Evolutionary conservation across 2,888 invertebrate genomes (phyloP).

Genomic region (Yponomeuta plumbellus): DNA sequence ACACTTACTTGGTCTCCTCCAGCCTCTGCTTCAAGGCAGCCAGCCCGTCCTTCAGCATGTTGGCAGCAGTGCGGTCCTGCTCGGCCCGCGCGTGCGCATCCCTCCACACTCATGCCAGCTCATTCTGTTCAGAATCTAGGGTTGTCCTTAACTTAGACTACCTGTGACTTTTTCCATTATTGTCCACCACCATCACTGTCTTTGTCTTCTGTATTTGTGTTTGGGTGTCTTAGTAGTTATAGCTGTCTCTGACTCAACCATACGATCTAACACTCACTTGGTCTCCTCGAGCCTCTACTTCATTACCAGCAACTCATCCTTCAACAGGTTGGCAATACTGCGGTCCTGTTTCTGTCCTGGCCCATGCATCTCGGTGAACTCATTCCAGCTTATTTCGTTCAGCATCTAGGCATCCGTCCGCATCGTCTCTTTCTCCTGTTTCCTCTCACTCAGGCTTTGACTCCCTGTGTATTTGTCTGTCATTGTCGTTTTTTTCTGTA

Average conservation of each 20-base stretch:
- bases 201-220: too few species aligned
- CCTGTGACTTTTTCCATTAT: too few species aligned
- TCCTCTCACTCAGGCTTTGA: too few species aligned
- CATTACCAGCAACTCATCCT: slow-evolving; percentile 87
- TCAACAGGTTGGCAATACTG: slow-evolving; percentile 83
- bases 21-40: slow-evolving; percentile 84
- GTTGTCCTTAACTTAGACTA: too few species aligned
- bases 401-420: slow-evolving; percentile 83
- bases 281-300: slow-evolving; percentile 86
- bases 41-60: slow-evolving; percentile 89
- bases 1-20: slow-evolving; percentile 82
- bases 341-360: slow-evolving; percentile 89
- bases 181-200: too few species aligned
- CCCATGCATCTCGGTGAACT: slow-evolving; percentile 84
- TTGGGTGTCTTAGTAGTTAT: slow-evolving; percentile 81
- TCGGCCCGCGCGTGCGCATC: slow-evolving; percentile 87
- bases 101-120: slow-evolving; percentile 84
- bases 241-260: too few species aligned
- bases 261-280: slow-evolving; percentile 63
- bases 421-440: too few species aligned
- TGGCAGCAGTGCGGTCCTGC: slow-evolving; percentile 85
- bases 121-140: slow-evolving; percentile 84
- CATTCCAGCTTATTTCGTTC: slow-evolving; percentile 86
- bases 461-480: too few species aligned
- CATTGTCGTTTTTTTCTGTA: too few species aligned